Base-by-base conservation (phyloP, 2,888 invertebrate species). In the Tetrapedia diversipes region DNA sequence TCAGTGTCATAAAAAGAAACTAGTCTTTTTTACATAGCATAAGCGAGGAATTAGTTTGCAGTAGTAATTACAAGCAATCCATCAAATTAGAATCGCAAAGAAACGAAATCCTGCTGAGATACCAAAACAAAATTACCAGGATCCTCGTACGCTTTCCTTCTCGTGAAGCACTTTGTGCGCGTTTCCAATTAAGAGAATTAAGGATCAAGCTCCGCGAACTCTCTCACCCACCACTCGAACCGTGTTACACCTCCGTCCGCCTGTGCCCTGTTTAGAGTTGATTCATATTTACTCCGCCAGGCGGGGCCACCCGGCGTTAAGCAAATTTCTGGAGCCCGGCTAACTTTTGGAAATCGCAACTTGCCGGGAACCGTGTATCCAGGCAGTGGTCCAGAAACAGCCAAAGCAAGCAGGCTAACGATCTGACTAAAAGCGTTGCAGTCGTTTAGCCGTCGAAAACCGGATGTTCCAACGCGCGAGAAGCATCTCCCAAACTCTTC, bases 401-500 rank as follows among this genome's bases (percentile, higher is more conserved):
- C 1, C 6, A 68, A 39, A 66, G 37, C 56, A 37, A 57, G 54
- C 70, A 22, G 49, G 60, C 63, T 74, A 72, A 75, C 72, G 72
- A 72, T 54, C 72, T 37, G 22, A 47, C 60, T 65, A 75, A 75
- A 75, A 75, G 75, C 76, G 41, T 75, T 34, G 51, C 49, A 75
- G 71, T 65, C 72, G 54, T 54, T 75, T 65, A 59, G 60, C 53
- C 53, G n/a, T 41, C 34, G 65, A 66, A 61, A 75, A 61, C 60
- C 65, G 65, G 32, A 72, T 54, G 51, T 29, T 49, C 11, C 54
- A n/a, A n/a, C 14, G 47, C 14, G 47, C 53, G 39, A 47, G 22
- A 56, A n/a, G 34, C 37, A n/a, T 14, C 43, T 43, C 2, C 34
- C 45, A 4, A 10, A 14, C 11, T 0, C 6, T 14, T 29, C 56